Evolutionary conservation across 2,113 vertebrate species (phyloP).

Genomic region (Halichoerus grypus): DNA sequence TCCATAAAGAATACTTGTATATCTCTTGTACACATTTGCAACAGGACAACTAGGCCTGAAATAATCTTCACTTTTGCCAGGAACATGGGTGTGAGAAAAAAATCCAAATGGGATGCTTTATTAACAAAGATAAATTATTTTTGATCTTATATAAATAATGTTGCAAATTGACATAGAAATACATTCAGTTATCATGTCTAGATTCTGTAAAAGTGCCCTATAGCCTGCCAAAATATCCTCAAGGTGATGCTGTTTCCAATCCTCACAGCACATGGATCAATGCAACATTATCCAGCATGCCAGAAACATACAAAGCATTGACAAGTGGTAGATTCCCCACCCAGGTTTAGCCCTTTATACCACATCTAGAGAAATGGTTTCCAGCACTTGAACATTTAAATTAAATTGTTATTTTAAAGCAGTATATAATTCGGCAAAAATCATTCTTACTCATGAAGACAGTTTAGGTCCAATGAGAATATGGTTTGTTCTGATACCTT

Average conservation of each 20-base stretch:
- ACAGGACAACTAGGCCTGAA: background rate
- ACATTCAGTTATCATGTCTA: background rate
- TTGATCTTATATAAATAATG: background rate
- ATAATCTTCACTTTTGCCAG: background rate
- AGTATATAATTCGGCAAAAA: background rate
- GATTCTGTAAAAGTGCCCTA: background rate
- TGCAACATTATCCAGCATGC: background rate
- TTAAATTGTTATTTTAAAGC: constrained; percentile 25
- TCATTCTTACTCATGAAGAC: constrained; percentile 6
- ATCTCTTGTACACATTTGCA: background rate
- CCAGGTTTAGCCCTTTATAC: background rate
- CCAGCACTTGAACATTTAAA: background rate
- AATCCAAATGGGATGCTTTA: background rate
- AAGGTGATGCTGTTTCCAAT: background rate
- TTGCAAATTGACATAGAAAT: background rate
- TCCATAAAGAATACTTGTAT: background rate
- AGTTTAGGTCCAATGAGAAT: background rate
- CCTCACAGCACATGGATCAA: background rate
- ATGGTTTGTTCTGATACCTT: background rate
- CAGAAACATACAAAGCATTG: background rate
- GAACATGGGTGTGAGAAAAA: background rate
- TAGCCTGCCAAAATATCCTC: background rate
- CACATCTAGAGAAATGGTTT: background rate
- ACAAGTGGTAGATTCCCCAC: background rate
- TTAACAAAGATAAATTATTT: constrained; percentile 45